These are phyloP conservation scores for Mesorhabditis belari DNA, from an alignment of 2,888 invertebrate genomes.

Conservation along the genomic window DNA sequence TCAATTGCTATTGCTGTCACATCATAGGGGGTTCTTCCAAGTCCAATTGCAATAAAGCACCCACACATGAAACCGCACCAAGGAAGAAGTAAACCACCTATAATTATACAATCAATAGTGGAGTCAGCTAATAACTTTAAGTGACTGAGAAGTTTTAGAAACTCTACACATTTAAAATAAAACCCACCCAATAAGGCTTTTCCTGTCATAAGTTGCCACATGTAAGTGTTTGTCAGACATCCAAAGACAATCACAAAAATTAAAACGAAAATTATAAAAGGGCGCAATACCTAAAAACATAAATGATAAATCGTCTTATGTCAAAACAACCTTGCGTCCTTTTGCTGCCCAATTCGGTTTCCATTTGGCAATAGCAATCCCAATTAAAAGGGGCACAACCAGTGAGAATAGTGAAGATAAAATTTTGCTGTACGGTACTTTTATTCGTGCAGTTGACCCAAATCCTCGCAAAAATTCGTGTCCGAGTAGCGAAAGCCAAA, in stretches of 20 bases:
- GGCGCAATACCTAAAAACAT: conserved; percentile 47
- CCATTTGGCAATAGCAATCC: conserved; percentile 55
- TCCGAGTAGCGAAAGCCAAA: conserved; percentile 59
- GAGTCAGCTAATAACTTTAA: too few relatives aligned
- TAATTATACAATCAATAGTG: background rate
- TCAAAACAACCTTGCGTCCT: conserved; percentile 41
- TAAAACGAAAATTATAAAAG: conserved; percentile 56
- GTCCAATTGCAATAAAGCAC: conserved; percentile 51
- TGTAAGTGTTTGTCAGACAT: conserved; percentile 56
- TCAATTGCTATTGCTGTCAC: conserved; percentile 54
- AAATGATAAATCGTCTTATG: background rate
- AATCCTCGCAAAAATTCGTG: conserved; percentile 46
- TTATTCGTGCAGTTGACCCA: conserved; percentile 21
- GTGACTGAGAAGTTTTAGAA: background rate
- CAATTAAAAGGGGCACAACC: conserved; percentile 57
- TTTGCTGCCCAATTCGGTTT: conserved; percentile 52
- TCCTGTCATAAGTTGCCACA: conserved; percentile 55
- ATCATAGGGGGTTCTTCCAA: conserved; percentile 40
- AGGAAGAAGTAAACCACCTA: conserved; percentile 55
- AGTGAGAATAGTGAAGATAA: conserved; percentile 54
- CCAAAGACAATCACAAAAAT: conserved; percentile 56
- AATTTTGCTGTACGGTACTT: conserved; percentile 26
- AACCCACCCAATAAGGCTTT: conserved; percentile 43
- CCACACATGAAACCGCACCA: conserved; percentile 58
- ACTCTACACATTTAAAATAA: background rate